Conservation (phyloP, 2,113 vertebrate species). For the Colaptes auratus region DNA sequence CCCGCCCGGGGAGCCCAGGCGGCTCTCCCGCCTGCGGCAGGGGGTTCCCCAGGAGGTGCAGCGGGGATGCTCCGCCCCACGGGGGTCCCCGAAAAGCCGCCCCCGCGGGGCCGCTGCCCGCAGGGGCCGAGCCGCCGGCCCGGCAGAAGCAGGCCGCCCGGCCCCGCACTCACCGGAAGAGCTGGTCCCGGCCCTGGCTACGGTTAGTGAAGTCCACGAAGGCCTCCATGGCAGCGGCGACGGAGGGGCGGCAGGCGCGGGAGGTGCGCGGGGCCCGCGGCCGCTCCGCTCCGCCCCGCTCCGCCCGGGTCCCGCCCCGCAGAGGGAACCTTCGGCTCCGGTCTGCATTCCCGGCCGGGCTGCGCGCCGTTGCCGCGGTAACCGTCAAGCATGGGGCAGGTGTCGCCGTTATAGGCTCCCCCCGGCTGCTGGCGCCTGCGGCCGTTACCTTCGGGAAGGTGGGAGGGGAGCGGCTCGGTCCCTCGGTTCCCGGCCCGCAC, state of each 20-base stretch:
- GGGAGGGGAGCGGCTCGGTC: too few species aligned
- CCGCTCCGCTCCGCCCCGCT: background rate
- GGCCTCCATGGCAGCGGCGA: constrained; percentile 79
- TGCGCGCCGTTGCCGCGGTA: background rate
- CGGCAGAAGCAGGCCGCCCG: background rate
- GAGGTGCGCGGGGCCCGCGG: background rate
- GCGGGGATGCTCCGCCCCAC: too few species aligned
- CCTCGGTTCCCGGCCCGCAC: background rate
- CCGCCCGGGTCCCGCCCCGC: background rate
- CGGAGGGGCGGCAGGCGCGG: too few species aligned
- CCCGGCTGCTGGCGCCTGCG: background rate
- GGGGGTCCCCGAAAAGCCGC: background rate
- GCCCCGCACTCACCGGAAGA: constrained; percentile 83
- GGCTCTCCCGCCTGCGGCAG: background rate
- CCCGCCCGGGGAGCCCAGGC: too few species aligned
- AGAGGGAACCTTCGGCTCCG: background rate
- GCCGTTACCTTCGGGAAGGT: background rate
- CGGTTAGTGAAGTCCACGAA: constrained; percentile 83
- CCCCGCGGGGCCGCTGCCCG: background rate
- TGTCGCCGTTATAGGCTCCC: background rate
- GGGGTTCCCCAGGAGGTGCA: background rate
- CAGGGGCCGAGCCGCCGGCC: too few species aligned
- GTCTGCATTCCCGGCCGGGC: background rate
- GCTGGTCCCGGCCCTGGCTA: constrained; percentile 88
- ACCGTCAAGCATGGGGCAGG: background rate